Evolutionary conservation across 2,113 vertebrate species (phyloP).

Genomic region (Paramormyrops kingsleyae): DNA sequence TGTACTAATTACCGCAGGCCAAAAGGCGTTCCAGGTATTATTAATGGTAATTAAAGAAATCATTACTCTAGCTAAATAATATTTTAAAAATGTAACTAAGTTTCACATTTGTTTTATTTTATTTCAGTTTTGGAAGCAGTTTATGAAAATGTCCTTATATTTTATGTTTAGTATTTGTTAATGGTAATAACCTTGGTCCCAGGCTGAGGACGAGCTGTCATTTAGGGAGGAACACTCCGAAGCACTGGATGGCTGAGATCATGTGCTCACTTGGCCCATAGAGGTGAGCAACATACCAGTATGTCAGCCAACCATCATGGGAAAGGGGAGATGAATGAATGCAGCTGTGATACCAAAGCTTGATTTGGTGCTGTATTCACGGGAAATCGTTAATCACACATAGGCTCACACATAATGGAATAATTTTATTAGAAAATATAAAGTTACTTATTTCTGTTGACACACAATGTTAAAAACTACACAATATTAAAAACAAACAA

Average conservation of each 20-base stretch:
- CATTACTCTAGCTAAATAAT: background rate
- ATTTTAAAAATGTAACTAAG: background rate
- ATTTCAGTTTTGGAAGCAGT: background rate
- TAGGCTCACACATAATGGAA: background rate
- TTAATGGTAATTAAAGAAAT: background rate
- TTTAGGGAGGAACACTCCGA: background rate
- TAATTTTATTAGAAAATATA: conserved; percentile 15
- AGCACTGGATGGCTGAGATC: background rate
- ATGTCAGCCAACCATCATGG: background rate
- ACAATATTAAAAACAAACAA: background rate
- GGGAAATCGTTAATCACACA: background rate
- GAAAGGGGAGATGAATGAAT: background rate
- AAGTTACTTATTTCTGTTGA: background rate
- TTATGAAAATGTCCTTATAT: background rate
- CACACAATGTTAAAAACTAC: background rate
- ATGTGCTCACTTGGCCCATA: background rate
- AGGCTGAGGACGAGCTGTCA: background rate
- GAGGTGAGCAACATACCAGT: background rate
- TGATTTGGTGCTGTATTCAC: background rate
- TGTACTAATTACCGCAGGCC: background rate
- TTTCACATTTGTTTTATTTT: background rate
- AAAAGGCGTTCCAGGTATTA: background rate
- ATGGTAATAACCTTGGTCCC: background rate
- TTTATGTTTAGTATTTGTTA: background rate
- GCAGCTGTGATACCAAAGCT: background rate